Conservation (phyloP, 2,888 invertebrate species). For the Pandemis heparana region DNA sequence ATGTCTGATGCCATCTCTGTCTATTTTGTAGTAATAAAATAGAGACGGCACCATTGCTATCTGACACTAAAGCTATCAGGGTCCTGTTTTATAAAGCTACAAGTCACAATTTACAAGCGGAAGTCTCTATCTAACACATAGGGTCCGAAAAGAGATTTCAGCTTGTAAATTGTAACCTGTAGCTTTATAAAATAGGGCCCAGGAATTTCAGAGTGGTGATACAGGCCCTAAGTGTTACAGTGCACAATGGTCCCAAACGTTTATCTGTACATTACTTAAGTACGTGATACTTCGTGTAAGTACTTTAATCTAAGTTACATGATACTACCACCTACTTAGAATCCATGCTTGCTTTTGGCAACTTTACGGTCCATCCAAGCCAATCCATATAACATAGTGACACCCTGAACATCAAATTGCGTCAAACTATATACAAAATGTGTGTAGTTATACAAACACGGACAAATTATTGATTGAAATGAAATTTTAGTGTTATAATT, state of each 20-base stretch:
- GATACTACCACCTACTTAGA: slow-evolving; percentile 39
- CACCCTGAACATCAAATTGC: slow-evolving; percentile 19
- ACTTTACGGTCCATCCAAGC: slow-evolving; percentile 26
- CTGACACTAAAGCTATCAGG: no score
- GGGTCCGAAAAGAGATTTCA: no score
- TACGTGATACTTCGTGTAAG: slow-evolving; percentile 24
- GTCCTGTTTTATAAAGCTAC: no score
- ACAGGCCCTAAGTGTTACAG: neutral
- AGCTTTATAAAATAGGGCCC: no score
- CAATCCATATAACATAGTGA: slow-evolving; percentile 33
- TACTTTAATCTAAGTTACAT: slow-evolving; percentile 19
- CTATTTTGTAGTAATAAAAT: no score
- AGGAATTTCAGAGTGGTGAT: no score
- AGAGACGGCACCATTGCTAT: no score
- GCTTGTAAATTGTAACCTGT: no score
- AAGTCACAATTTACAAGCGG: no score
- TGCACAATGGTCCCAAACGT: slow-evolving; percentile 30
- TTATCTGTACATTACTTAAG: slow-evolving; percentile 28
- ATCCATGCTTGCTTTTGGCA: slow-evolving; percentile 33
- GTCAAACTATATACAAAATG: slow-evolving; percentile 32
- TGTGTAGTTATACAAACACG: slow-evolving; percentile 15
- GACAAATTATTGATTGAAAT: slow-evolving; percentile 11
- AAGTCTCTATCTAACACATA: no score
- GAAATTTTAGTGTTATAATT: slow-evolving; percentile 32
- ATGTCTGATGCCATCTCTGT: no score